These are phyloP conservation scores for Papilio polyxenes DNA, from an alignment of 1,140 invertebrate species.

Conservation along the genomic window DNA sequence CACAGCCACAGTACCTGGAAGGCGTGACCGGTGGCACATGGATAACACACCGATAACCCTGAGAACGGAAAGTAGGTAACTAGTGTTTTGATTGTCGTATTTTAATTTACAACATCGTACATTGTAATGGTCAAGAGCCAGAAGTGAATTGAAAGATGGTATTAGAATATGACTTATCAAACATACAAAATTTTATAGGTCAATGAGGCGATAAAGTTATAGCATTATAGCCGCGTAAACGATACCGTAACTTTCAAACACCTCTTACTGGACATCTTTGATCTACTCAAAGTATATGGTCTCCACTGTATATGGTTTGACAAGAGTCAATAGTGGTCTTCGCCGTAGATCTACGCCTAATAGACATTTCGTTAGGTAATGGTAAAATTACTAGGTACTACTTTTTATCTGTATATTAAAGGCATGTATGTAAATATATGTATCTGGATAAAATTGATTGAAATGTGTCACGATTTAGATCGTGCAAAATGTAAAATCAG, in stretches of 20 bases:
- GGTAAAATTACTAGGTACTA: no score
- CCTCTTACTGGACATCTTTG: no score
- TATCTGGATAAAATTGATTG: not conserved
- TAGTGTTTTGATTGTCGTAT: not conserved
- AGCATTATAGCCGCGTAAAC: no score
- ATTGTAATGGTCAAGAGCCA: not conserved
- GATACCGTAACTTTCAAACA: no score
- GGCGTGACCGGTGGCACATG: not conserved
- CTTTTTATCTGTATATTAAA: not conserved
- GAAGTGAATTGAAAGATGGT: not conserved
- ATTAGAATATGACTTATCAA: not conserved
- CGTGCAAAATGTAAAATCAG: not conserved
- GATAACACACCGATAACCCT: constrained; percentile 10
- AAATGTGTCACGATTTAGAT: not conserved
- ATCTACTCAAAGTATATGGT: constrained; percentile 38
- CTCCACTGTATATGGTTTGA: no score
- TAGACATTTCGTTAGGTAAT: no score
- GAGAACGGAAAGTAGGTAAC: constrained; percentile 4
- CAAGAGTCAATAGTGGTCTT: no score
- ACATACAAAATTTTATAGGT: no score
- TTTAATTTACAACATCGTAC: not conserved
- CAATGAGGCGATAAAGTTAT: no score
- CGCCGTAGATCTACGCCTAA: no score
- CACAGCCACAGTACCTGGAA: not conserved
- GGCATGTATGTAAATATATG: not conserved